phyloP scores from a whole-genome alignment of 2,888 invertebrate species.

The Criorhina ranunculi region DNA sequence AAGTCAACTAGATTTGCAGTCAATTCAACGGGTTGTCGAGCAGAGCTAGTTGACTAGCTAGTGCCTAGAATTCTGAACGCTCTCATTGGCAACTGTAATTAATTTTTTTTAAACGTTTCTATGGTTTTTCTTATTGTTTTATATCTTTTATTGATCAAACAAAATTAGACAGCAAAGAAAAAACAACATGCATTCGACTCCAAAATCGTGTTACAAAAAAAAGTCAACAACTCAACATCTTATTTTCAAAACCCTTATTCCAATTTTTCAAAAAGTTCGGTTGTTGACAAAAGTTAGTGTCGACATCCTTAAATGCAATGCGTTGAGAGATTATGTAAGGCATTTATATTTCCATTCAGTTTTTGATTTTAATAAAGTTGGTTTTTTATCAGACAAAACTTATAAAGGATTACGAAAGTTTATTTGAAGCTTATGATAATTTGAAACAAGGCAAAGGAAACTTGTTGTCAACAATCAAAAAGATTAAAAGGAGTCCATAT shows the following conservation, averaged over 20 bases:
- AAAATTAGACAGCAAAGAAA: background rate
- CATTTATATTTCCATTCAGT: background rate
- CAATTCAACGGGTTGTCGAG: too few relatives aligned
- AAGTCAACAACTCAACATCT: constrained; percentile 5
- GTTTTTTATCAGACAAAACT: constrained; percentile 8
- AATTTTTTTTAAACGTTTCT: too few relatives aligned
- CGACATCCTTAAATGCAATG: constrained; percentile 11
- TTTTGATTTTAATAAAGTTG: too few relatives aligned
- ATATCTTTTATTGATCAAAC: constrained; percentile 11
- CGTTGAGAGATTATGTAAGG: constrained; percentile 23
- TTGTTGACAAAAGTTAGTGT: constrained; percentile 32
- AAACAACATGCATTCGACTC: constrained; percentile 13
- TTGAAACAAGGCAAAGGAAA: constrained; percentile 10
- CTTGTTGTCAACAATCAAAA: constrained; percentile 20
- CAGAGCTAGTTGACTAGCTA: too few relatives aligned
- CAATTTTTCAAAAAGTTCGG: constrained; percentile 12
- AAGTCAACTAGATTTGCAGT: too few relatives aligned
- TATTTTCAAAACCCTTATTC: constrained; percentile 13
- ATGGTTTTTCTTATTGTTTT: background rate
- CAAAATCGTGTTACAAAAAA: constrained; percentile 31
- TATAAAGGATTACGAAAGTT: constrained; percentile 24
- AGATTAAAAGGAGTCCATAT: constrained; percentile 12
- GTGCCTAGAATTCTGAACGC: too few relatives aligned
- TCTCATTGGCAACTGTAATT: too few relatives aligned
- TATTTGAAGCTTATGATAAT: constrained; percentile 9